A percentile compares a stretch with the other conserved stretches of the same genome.
Conservation (phyloP, 2,797 vertebrate genomes). For the Squalus acanthias region DNA sequence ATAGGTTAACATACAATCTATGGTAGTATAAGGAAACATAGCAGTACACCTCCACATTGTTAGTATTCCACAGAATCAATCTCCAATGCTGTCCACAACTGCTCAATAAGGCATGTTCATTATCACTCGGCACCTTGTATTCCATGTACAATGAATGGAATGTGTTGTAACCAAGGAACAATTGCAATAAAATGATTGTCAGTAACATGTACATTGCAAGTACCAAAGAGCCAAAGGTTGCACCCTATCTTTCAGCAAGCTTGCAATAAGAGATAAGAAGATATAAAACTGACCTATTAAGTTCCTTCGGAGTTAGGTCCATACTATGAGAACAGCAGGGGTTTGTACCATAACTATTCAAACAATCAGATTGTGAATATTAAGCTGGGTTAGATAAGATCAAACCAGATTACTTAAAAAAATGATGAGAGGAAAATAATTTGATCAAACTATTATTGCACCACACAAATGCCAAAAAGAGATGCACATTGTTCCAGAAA, state of each 20-base stretch:
- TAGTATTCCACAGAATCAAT: background rate
- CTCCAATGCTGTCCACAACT: background rate
- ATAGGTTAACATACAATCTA: background rate
- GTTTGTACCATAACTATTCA: background rate
- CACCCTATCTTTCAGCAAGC: background rate
- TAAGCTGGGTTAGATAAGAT: background rate
- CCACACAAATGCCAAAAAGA: background rate
- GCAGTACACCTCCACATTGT: background rate
- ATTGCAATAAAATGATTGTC: slow-evolving; percentile 14
- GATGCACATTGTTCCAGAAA: background rate
- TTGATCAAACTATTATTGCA: background rate
- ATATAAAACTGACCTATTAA: background rate
- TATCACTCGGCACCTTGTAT: background rate
- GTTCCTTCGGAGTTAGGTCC: background rate
- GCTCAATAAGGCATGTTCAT: background rate
- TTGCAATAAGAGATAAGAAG: slow-evolving; percentile 2
- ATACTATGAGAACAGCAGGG: background rate
- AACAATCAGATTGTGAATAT: background rate
- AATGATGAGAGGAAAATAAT: background rate
- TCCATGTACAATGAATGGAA: background rate
- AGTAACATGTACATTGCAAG: background rate
- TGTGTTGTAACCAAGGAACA: background rate
- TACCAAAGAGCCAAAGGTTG: background rate
- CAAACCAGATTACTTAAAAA: background rate
- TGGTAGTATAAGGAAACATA: background rate